Conservation (phyloP, 2,888 invertebrate species). For the Quadroppia sp. region DNA sequence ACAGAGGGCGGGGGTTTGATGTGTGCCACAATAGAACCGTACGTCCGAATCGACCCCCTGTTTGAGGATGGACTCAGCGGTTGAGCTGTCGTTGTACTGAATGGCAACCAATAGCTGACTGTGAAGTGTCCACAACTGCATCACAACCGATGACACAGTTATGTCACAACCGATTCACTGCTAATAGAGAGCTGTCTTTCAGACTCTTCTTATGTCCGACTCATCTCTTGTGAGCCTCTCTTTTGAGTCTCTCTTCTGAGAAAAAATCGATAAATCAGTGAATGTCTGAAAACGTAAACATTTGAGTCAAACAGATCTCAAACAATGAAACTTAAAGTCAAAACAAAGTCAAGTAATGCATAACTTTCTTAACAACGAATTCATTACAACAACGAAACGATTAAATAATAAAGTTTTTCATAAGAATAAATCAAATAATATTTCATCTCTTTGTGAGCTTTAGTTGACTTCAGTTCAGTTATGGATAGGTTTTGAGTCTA, state of each 20-base stretch:
- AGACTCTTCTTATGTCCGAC: not conserved
- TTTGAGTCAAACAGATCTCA: not conserved
- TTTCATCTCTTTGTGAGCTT: not conserved
- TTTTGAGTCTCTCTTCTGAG: too few relatives aligned
- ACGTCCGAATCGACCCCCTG: conserved; percentile 48
- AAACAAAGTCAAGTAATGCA: not conserved
- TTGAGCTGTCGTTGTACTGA: conserved; percentile 46
- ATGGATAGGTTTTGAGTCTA: not conserved
- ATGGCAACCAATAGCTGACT: conserved; percentile 48
- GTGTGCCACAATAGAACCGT: conserved; percentile 47
- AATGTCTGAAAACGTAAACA: not conserved
- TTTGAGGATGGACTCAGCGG: conserved; percentile 45
- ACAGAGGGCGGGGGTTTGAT: conserved; percentile 48
- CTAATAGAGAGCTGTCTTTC: not conserved
- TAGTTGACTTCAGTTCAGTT: not conserved
- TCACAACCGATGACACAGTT: not conserved
- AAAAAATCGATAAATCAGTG: not conserved
- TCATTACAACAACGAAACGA: too few relatives aligned
- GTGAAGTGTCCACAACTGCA: conserved; percentile 45
- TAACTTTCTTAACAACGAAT: too few relatives aligned
- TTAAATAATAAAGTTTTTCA: too few relatives aligned
- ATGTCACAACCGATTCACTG: not conserved
- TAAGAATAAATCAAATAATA: not conserved
- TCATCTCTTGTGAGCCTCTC: not conserved
- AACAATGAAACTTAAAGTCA: not conserved